Evolutionary conservation across 2,888 invertebrate genomes (phyloP).

Genomic region (Harpagoxenus sublaevis): DNA sequence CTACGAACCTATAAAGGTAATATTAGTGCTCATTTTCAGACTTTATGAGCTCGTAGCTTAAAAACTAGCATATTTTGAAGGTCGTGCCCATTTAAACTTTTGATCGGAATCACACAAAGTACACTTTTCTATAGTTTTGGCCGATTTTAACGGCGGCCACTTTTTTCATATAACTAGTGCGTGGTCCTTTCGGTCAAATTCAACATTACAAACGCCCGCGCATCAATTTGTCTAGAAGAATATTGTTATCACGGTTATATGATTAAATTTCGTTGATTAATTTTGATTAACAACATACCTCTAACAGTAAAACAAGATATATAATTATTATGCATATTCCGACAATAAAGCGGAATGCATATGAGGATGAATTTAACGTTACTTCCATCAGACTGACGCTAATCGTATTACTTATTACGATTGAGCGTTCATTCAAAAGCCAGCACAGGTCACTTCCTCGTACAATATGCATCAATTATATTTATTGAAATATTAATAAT

Average conservation of each 20-base stretch:
- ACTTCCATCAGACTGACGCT: background rate
- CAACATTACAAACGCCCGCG: background rate
- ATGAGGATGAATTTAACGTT: slow-evolving; percentile 2
- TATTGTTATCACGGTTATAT: background rate
- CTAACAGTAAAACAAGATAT: background rate
- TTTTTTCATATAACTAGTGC: no score
- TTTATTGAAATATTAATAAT: slow-evolving; percentile 38
- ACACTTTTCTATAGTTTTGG: no score
- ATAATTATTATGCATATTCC: slow-evolving; percentile 1
- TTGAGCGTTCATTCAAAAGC: background rate
- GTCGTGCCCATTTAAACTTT: no score
- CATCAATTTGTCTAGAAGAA: slow-evolving; percentile 3
- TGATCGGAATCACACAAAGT: no score
- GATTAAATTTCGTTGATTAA: background rate
- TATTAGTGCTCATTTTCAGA: no score
- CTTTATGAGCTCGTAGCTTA: no score
- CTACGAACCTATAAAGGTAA: no score
- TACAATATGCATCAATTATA: background rate
- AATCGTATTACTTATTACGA: slow-evolving; percentile 15
- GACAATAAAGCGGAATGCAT: background rate
- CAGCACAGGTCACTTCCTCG: slow-evolving; percentile 4
- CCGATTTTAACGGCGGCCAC: no score
- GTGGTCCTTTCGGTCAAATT: background rate
- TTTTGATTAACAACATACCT: slow-evolving; percentile 1
- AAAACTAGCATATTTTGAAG: no score